Evolutionary conservation across 2,797 vertebrate species (phyloP), one percentile per base, ranked within the genome.

Genomic region (Bucorvus abyssinicus): DNA sequence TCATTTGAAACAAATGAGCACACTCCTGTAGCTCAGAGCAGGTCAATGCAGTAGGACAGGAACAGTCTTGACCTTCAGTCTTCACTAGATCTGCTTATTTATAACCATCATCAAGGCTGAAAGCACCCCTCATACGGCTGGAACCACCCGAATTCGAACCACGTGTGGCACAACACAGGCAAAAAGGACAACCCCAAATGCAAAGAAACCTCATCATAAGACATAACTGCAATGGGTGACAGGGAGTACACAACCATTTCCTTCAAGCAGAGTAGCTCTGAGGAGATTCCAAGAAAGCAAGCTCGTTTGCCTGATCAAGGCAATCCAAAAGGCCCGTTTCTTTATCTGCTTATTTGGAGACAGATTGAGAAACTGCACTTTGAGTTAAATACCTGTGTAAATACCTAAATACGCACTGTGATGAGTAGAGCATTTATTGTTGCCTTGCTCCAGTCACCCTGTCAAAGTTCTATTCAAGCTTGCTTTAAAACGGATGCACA

Each of bases 111-210:
- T 0, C 7, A 59, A 81, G 53, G 50, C 32, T 76, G 40, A 61
- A 76, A 65, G 63, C 9, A 40, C 40, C 63, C 32, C 11, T 64
- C 5, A 0, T 2, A 10, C 22, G 42, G 67, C 89, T 30, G 12
- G 30, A 40, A 67, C 21, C 30, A 70, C 30, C 38, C 21, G 26
- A 90, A 69, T 30, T n/a, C 29, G n/a, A 90, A 73, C 15, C 8
- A 4, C 0, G 0, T 9, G 30, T 0, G 1, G 76, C 24, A 45
- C 27, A 59, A 76, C 30, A 45, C 0, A 2, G 60, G 70, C 56
- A 71, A 36, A 70, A 85, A 44, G 5, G 22, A 67, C n/a, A 53
- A 71, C 16, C 24, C 16, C 26, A 81, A 61, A 82, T 16, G 8
- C 44, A 87, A 89, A 63, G 78, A 65, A 78, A 68, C 22, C 29